Conservation (phyloP, 1,140 invertebrate species). For the Drosophila bipectinata region DNA sequence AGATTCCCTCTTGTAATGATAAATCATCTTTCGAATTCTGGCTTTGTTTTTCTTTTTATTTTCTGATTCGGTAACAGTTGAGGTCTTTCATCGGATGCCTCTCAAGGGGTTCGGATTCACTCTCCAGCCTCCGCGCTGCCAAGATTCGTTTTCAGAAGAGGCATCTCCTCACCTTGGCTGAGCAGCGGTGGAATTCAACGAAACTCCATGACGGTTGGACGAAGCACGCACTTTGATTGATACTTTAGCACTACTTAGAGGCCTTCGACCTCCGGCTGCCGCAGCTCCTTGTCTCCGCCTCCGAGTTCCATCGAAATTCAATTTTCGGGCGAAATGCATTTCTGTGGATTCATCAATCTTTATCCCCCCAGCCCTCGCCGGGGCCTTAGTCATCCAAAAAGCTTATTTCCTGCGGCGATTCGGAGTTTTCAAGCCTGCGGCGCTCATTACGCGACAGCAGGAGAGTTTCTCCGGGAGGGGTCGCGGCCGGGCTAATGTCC, state of each 20-base stretch:
- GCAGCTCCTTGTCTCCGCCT: conserved; percentile 9
- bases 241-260: conserved; percentile 80
- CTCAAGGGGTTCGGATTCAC: conserved; percentile 26
- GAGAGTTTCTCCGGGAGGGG: conserved; percentile 12
- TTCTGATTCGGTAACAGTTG: conserved; percentile 52
- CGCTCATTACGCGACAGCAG: conserved; percentile 61
- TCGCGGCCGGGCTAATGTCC: conserved; percentile 48
- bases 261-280: conserved; percentile 41
- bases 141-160: conserved; percentile 29
- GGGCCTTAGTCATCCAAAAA: conserved; percentile 29
- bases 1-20: conserved; percentile 52
- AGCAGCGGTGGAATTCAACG: conserved; percentile 69
- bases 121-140: conserved; percentile 2
- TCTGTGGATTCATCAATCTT: conserved; percentile 73
- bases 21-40: conserved; percentile 73
- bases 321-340: conserved; percentile 68
- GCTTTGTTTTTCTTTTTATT: conserved; percentile 41
- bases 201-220: conserved; percentile 76
- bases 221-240: conserved; percentile 80
- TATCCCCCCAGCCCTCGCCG: conserved; percentile 1
- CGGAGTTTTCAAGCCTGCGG: conserved; percentile 58
- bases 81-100: conserved; percentile 36
- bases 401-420: conserved; percentile 59
- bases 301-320: conserved; percentile 65
- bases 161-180: conserved; percentile 35